Conservation (phyloP, 64 coral and sea anemone genomes). For the Stichodactyla mertensii region DNA sequence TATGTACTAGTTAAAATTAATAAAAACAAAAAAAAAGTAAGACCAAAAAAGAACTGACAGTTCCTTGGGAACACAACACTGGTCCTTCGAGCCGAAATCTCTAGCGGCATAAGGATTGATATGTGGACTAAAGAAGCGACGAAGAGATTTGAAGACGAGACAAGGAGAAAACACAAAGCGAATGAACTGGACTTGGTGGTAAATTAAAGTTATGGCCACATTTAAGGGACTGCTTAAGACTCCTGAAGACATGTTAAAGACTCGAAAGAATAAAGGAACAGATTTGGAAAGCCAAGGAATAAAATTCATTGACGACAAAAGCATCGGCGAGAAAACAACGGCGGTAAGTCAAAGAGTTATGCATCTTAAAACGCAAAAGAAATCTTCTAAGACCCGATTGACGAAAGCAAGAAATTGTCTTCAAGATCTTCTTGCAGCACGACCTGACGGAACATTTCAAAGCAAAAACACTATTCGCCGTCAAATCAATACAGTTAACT, state of each 20-base stretch:
- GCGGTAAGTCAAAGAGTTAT: constrained; percentile 8
- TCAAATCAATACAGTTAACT: not conserved
- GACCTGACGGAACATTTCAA: not conserved
- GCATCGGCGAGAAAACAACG: not conserved
- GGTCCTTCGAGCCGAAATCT: too few species aligned
- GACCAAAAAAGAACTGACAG: too few species aligned
- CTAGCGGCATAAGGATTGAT: too few species aligned
- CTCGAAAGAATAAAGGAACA: not conserved
- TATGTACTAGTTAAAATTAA: too few species aligned
- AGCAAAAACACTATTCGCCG: not conserved
- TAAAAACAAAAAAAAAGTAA: too few species aligned
- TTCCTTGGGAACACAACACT: too few species aligned
- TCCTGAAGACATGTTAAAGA: too few species aligned
- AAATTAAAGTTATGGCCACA: not conserved
- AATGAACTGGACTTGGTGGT: not conserved
- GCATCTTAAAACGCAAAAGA: constrained; percentile 4
- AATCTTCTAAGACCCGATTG: constrained; percentile 5
- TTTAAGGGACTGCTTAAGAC: too few species aligned
- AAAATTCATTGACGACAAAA: not conserved
- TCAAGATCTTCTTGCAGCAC: not conserved
- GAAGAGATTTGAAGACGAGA: not conserved
- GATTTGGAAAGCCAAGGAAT: not conserved
- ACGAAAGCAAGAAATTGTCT: constrained; percentile 13
- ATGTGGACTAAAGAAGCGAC: not conserved
- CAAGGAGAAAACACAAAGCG: not conserved